Percentiles rank a stretch among this genome's conserved stretches.
These are phyloP conservation scores for Chelon auratus DNA, from an alignment of 2,797 vertebrate species.

Conservation along the genomic window DNA sequence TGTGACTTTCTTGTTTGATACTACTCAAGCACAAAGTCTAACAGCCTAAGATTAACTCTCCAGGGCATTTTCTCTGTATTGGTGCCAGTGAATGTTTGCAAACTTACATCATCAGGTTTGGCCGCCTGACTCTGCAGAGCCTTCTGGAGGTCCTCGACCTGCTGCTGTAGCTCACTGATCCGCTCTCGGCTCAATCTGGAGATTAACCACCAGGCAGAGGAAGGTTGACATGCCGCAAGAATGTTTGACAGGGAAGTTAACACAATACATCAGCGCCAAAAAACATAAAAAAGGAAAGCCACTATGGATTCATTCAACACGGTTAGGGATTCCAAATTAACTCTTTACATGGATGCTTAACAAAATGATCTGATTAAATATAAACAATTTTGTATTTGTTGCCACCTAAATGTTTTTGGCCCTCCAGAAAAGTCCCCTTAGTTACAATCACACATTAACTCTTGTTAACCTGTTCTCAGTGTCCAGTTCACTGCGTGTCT, in stretches of 20 bases:
- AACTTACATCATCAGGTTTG: constrained; percentile 92
- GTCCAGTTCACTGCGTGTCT: constrained; percentile 89
- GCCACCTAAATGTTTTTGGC: too few species aligned
- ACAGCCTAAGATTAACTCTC: constrained; percentile 14
- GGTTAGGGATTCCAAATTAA: too few species aligned
- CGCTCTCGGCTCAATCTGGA: constrained; percentile 89
- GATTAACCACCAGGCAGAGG: constrained; percentile 14
- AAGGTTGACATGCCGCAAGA: not conserved
- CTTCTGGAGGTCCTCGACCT: constrained; percentile 96
- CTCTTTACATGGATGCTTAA: too few species aligned
- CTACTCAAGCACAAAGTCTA: constrained; percentile 8
- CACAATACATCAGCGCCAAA: not conserved
- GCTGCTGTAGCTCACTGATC: constrained; percentile 90
- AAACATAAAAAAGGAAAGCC: too few species aligned
- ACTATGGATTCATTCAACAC: too few species aligned
- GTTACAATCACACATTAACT: not conserved
- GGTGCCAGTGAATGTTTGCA: not conserved
- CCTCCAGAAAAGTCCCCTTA: too few species aligned
- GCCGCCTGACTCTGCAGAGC: constrained; percentile 92
- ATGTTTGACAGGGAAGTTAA: not conserved
- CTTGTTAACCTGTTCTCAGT: constrained; percentile 91
- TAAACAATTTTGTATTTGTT: too few species aligned
- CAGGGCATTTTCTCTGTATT: not conserved
- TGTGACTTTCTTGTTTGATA: not conserved
- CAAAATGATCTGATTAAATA: too few species aligned